phyloP scores from a whole-genome alignment of 2,113 vertebrate species.

The Leuciscus idus region DNA sequence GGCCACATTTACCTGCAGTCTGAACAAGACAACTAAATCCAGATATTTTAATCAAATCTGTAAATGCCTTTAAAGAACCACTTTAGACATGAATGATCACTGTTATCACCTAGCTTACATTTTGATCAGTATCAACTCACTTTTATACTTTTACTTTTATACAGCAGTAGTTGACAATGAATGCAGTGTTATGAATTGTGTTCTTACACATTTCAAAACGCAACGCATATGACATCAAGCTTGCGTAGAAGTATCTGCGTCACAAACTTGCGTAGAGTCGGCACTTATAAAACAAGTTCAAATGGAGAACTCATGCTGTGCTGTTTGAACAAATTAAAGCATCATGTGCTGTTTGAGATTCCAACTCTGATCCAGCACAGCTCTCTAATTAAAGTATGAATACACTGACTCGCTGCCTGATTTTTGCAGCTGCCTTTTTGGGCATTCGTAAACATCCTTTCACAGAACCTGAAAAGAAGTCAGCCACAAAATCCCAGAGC shows the following conservation, averaged over 20 bases:
- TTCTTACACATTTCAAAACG: not conserved
- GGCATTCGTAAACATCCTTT: not conserved
- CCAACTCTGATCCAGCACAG: not conserved
- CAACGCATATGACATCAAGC: not conserved
- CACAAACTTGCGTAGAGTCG: not conserved
- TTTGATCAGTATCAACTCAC: no score
- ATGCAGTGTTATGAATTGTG: no score
- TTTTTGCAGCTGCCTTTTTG: not conserved
- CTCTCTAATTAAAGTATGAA: conserved; percentile 21
- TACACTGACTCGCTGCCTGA: not conserved
- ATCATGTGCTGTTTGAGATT: not conserved
- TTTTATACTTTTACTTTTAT: no score
- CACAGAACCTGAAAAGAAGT: conserved; percentile 17
- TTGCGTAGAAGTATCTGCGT: not conserved
- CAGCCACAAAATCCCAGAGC: not conserved
- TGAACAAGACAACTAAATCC: no score
- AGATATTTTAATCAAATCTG: no score
- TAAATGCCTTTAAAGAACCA: no score
- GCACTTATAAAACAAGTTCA: not conserved
- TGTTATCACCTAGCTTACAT: no score
- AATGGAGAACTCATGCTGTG: not conserved
- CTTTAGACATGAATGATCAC: no score
- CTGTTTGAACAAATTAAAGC: not conserved
- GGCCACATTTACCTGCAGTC: no score
- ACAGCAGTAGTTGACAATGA: no score